Base-by-base conservation (phyloP, 2,797 vertebrate genomes). In the Hipposideros larvatus region DNA sequence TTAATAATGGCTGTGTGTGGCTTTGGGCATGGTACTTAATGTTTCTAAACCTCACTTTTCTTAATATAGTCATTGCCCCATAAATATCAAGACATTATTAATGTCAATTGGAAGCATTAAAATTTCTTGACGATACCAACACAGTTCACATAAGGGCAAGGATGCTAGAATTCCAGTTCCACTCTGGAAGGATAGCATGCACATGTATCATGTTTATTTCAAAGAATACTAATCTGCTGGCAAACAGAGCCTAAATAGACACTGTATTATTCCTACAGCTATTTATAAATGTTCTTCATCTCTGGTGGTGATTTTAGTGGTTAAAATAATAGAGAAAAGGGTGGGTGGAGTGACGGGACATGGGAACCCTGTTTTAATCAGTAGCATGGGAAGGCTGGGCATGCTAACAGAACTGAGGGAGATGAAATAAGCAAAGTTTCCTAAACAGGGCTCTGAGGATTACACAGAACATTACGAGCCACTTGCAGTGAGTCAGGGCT, bases 221-320 rank as follows among this genome's bases (percentile, higher is more conserved):
- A 43, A 51, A 43, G 16, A 28, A 41, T 8, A 48, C 43, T 71
- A 10, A 34, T 48, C 74, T 53, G 19, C 57, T 31, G 53, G 37
- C 16, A 70, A 51, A 90, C 7, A 14, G 3, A 97, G 86, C 74
- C 86, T 66, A 51, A 70, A 65, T 73, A 92, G 53, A 78, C 66
- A 59, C 31, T 73, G 68, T 41, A 4, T 65, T 41, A 43, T 57
- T 46, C 82, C 24, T 87, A 22, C 6, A 51, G 73, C 77, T 79
- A 41, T 80, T 89, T 82, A 48, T 46, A 90, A 94, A 88, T 55
- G 71, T 68, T 68, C 59, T 84, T 87, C 55, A 65, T 77, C 37
- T 94, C 68, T 65, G 26, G 43, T 90, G 80, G 41, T 57, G 73
- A 68, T 53, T 74, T 78, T 34, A 55, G 78, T 43, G 57, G 22